Conservation (phyloP, 1,140 invertebrate species). For the Bombus impatiens region DNA sequence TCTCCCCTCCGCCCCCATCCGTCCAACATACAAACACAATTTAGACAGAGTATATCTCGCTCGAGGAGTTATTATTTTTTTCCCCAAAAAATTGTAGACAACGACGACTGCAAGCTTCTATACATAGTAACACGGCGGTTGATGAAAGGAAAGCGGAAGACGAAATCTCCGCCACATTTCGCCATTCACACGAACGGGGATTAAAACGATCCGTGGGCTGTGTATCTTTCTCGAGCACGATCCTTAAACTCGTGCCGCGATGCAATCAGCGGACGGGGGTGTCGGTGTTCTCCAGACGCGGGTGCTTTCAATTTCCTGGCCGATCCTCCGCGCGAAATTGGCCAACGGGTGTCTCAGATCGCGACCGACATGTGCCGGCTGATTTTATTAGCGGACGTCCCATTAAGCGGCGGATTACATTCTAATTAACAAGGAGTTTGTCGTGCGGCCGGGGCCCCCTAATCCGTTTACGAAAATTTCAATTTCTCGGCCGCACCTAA, state of each 20-base stretch:
- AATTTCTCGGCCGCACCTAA: constrained; percentile 80
- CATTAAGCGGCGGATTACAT: constrained; percentile 80
- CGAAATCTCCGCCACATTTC: not conserved
- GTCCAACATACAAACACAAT: no score
- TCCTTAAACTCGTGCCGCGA: constrained; percentile 14
- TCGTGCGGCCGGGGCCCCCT: constrained; percentile 71
- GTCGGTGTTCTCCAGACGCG: constrained; percentile 15
- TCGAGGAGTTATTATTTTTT: no score
- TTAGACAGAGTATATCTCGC: no score
- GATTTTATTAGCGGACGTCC: constrained; percentile 65
- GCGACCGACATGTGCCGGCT: constrained; percentile 5
- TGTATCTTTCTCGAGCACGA: not conserved
- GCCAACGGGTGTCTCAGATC: constrained; percentile 32
- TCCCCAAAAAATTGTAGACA: no score
- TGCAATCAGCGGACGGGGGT: not conserved
- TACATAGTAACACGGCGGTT: no score
- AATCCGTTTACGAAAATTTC: constrained; percentile 82
- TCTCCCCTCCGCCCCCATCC: fast-evolving
- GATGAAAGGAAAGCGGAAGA: not conserved
- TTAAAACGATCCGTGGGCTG: not conserved
- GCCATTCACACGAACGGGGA: not conserved
- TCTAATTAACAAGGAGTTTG: constrained; percentile 80
- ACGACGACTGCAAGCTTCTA: no score
- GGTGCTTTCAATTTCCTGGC: constrained; percentile 26
- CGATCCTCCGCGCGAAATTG: constrained; percentile 16